Conservation (phyloP, 23 tunicate species). For the Halocynthia roretzi region DNA sequence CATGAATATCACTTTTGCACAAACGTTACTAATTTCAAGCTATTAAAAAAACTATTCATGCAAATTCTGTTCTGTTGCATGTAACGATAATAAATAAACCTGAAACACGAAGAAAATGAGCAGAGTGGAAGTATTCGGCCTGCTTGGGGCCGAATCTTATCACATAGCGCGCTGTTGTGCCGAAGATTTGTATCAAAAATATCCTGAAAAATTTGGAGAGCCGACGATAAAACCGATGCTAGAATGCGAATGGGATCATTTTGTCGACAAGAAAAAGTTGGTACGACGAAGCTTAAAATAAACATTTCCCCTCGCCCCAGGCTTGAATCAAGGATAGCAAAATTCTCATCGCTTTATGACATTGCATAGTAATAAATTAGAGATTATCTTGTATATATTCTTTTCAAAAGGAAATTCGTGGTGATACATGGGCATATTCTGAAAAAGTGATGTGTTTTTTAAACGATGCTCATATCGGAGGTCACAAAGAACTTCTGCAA, state of each 20-base stretch:
- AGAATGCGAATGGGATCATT: conserved; percentile 63
- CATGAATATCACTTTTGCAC: too few relatives aligned
- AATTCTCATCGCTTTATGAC: too few relatives aligned
- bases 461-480: conserved; percentile 31
- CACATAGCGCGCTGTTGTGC: conserved; percentile 53
- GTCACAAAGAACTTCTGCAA: conserved; percentile 45
- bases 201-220: conserved; percentile 27
- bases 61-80: too few relatives aligned
- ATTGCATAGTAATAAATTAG: too few relatives aligned
- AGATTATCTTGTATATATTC: not conserved
- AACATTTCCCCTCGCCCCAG: too few relatives aligned
- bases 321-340: too few relatives aligned
- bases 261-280: conserved; percentile 36
- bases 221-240: conserved; percentile 37
- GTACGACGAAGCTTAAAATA: too few relatives aligned
- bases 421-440: conserved; percentile 67
- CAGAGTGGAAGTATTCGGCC: conserved; percentile 29
- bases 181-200: conserved; percentile 38
- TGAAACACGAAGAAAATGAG: not conserved
- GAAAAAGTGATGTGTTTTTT: conserved; percentile 74
- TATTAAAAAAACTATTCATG: too few relatives aligned
- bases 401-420: conserved; percentile 47
- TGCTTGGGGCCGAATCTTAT: conserved; percentile 24
- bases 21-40: too few relatives aligned
- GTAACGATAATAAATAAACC: too few relatives aligned